These are phyloP conservation scores for Micrasema minimum DNA, from an alignment of 1,140 invertebrate species.

Conservation along the genomic window DNA sequence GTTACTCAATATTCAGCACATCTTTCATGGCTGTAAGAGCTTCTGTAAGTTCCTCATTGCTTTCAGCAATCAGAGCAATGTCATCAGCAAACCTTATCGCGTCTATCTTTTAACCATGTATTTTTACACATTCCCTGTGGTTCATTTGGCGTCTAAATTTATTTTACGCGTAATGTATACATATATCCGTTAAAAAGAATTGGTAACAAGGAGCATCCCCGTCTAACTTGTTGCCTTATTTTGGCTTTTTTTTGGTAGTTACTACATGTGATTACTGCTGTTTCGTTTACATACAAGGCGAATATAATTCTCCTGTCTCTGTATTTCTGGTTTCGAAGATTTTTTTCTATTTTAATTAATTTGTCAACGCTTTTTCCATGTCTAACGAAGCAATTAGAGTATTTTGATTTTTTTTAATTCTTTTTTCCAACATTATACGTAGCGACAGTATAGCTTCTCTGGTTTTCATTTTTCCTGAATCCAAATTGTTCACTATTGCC, in stretches of 20 bases:
- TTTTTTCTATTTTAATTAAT: background rate
- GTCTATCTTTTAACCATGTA: background rate
- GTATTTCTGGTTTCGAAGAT: no score
- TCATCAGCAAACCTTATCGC: background rate
- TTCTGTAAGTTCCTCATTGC: background rate
- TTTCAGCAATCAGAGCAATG: background rate
- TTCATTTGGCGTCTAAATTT: background rate
- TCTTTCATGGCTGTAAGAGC: background rate
- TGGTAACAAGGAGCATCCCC: background rate
- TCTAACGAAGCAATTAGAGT: background rate
- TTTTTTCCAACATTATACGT: background rate
- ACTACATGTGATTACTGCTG: background rate
- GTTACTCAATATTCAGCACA: background rate
- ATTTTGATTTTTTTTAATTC: background rate
- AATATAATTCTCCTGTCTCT: constrained; percentile 6
- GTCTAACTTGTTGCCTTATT: background rate
- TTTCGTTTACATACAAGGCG: background rate
- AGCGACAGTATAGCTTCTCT: background rate
- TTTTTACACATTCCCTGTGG: background rate
- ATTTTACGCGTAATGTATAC: background rate
- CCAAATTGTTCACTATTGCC: background rate
- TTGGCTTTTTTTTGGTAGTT: background rate
- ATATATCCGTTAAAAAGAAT: background rate
- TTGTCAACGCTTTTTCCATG: background rate
- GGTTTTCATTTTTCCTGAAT: background rate